Evolutionary conservation across 1,140 invertebrate genomes (phyloP), one percentile per base, ranked within the genome.

Genomic region (Caenorhabditis brenneri): DNA sequence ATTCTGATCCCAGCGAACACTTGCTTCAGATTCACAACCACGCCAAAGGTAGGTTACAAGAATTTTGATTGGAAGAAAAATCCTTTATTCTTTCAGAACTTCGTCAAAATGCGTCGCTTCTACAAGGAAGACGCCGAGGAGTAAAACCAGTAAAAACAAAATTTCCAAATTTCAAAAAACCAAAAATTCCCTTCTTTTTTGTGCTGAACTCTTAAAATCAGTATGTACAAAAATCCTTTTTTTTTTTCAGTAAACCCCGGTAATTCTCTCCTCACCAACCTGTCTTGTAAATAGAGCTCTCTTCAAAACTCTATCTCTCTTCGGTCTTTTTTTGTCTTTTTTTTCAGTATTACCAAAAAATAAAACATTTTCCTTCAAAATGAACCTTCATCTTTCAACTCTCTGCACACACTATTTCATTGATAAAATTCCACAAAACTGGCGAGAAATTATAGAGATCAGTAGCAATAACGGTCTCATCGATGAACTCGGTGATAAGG

Each of bases 31-130:
- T 86, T 87, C 51, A 85, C 88, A 16, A 84, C 83, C n/a, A 88
- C 86, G 48, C 83, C 85, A 48, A 85, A 87, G 60, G 82, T 86
- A 42, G 12, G 39, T 5, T 6, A 42, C 5, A 15, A 53, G n/a
- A 19, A n/a, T 24, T 0, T 12, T 10, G 0, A 10, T 12, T 55
- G 27, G 22, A 6, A 24, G 22, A 10, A 74, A 39, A 24, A n/a
- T 55, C 10, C 24, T 22, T 9, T 27, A 24, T 9, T 27, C 19
- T 85, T 89, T 69, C 81, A 90, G 90, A 90, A 90, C 65, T 90
- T 89, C 82, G 89, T 90, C 1, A 90, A 90, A 82, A 87, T 90
- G 49, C 89, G 90, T 51, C 89, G 89, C 29, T 91, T 91, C 86
- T 90, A 85, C 81, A 90, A 90, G 65, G 87, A 88, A 7, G 86